phyloP scores from a whole-genome alignment of 1,140 invertebrate species.

The Tetragnatha versicolor region DNA sequence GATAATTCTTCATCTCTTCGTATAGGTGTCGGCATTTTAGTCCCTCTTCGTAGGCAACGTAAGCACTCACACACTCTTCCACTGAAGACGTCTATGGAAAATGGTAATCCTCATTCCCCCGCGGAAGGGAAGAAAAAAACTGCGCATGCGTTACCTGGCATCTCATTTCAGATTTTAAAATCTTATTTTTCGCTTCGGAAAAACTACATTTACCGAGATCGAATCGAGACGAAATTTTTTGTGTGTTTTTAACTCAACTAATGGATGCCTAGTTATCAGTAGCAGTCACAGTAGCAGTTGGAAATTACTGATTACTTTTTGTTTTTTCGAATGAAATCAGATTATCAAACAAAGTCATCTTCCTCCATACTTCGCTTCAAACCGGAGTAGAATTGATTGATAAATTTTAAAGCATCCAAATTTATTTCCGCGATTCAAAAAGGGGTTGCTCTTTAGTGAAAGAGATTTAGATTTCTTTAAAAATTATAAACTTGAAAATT shows the following conservation, averaged over 20 bases:
- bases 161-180: conserved; percentile 53
- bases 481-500: too few species aligned
- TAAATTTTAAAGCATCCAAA: too few species aligned
- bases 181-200: conserved; percentile 53
- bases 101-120: conserved; percentile 56
- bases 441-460: too few species aligned
- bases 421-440: too few species aligned
- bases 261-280: not conserved
- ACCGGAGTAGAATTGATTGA: conserved; percentile 5
- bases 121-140: conserved; percentile 53
- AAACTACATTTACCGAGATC: conserved; percentile 34
- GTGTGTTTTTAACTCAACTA: not conserved
- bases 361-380: not conserved
- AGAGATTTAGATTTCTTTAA: too few species aligned
- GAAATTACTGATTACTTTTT: conserved; percentile 12
- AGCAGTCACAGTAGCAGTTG: not conserved
- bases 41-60: conserved; percentile 19
- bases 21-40: conserved; percentile 60
- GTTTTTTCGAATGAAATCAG: conserved; percentile 9
- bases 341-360: conserved; percentile 26
- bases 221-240: conserved; percentile 7
- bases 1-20: conserved; percentile 56
- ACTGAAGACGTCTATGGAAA: conserved; percentile 49
- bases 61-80: conserved; percentile 48
- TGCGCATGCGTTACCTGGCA: conserved; percentile 55